Evolutionary conservation across 1,140 invertebrate species (phyloP).

Genomic region (Neelides sp.): DNA sequence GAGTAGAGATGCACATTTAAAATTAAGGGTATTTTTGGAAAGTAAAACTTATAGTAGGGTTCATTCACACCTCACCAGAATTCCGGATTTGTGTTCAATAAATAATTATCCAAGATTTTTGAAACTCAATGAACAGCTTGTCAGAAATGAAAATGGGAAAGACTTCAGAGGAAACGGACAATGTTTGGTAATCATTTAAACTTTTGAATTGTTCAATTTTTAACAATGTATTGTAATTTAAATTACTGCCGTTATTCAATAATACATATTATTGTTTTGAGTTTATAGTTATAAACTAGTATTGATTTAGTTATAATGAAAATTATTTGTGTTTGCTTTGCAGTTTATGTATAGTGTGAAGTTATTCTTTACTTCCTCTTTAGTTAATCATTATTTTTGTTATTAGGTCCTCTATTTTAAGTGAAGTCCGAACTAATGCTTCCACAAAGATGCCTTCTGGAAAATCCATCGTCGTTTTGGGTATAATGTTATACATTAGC

Average conservation of each 20-base stretch:
- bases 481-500: constrained; percentile 34
- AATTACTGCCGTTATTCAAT: neutral
- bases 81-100: too few species aligned
- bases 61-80: too few species aligned
- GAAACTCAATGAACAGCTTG: constrained; percentile 21
- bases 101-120: too few species aligned
- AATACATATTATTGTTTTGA: neutral
- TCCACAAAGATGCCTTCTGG: constrained; percentile 84
- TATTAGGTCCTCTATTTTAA: constrained; percentile 79
- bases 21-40: too few species aligned
- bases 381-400: too few species aligned
- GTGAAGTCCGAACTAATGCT: constrained; percentile 85
- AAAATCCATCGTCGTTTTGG: constrained; percentile 81
- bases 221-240: neutral
- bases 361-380: too few species aligned
- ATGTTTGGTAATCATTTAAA: constrained; percentile 27
- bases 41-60: too few species aligned
- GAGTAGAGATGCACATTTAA: too few species aligned
- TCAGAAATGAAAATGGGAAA: constrained; percentile 20
- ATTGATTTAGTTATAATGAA: neutral
- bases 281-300: neutral
- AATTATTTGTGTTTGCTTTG: neutral
- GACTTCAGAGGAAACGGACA: constrained; percentile 19
- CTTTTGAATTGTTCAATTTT: neutral
- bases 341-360: neutral